Evolutionary conservation across 2,113 vertebrate genomes (phyloP).

Genomic region (Mesembrinibis cayennensis): DNA sequence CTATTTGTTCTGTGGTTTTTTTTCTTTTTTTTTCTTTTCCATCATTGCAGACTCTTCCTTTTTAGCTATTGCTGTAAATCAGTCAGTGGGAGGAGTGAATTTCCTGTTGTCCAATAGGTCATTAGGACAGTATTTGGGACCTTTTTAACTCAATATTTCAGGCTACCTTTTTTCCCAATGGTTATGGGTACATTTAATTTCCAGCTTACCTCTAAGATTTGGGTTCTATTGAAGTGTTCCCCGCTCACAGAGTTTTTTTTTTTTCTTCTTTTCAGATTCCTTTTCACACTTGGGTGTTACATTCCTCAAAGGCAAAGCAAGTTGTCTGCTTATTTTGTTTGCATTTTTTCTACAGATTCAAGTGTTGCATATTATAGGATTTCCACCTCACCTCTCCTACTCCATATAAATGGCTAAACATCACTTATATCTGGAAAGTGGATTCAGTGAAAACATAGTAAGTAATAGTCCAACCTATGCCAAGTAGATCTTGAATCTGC

Average conservation of each 20-base stretch:
- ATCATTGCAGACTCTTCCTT: not conserved
- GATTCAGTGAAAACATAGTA: not conserved
- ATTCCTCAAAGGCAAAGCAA: not conserved
- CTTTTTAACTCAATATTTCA: not conserved
- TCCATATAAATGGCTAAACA: not conserved
- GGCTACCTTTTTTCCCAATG: not conserved
- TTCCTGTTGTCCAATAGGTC: not conserved
- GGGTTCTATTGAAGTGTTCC: not conserved
- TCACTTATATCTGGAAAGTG: not conserved
- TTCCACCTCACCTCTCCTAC: not conserved
- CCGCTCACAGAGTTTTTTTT: fast-evolving
- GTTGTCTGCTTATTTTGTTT: not conserved
- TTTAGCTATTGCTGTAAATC: not conserved
- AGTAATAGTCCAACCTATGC: not conserved
- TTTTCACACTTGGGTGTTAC: not conserved
- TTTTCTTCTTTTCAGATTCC: not conserved
- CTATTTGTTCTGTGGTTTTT: not conserved
- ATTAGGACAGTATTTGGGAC: not conserved
- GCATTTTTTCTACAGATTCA: not conserved
- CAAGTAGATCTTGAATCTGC: not conserved
- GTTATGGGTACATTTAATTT: not conserved
- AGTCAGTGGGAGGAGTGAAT: not conserved
- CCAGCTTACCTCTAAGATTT: not conserved
- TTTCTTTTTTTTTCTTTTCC: not conserved
- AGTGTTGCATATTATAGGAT: not conserved